These are phyloP conservation scores for Octomys mimax DNA, from an alignment of 2,797 vertebrate species.

Conservation along the genomic window DNA sequence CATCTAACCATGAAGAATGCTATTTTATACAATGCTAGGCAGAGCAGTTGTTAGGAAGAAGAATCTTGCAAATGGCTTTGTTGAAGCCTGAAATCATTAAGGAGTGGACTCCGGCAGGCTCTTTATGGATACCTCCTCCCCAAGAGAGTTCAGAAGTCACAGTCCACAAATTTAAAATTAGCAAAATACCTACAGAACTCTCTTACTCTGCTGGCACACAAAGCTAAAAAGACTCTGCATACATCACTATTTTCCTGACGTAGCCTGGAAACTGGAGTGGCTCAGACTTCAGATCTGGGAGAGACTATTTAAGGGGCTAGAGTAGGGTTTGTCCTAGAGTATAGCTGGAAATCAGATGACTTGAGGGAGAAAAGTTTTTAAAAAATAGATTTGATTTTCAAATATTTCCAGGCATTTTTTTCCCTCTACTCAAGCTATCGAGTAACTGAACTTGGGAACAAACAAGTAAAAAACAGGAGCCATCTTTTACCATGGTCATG, in stretches of 20 bases:
- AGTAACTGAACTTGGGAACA: conserved; percentile 53
- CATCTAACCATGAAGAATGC: conserved; percentile 33
- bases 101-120: background rate
- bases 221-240: conserved; percentile 6
- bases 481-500: conserved; percentile 26
- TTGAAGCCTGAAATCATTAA: conserved; percentile 62
- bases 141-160: conserved; percentile 56
- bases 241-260: background rate
- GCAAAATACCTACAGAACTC: background rate
- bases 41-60: conserved; percentile 1
- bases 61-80: conserved; percentile 31
- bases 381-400: conserved; percentile 39
- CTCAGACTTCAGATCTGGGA: background rate
- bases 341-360: conserved; percentile 1
- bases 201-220: background rate
- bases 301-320: background rate
- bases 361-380: background rate
- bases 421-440: conserved; percentile 32
- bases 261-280: background rate
- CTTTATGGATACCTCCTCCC: background rate
- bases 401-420: background rate
- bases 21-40: conserved; percentile 30
- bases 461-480: background rate
- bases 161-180: conserved; percentile 62
- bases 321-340: background rate